Evolutionary conservation across 2,888 invertebrate species (phyloP), one percentile per base, ranked within the genome.

Genomic region (Cactoblastis cactorum): DNA sequence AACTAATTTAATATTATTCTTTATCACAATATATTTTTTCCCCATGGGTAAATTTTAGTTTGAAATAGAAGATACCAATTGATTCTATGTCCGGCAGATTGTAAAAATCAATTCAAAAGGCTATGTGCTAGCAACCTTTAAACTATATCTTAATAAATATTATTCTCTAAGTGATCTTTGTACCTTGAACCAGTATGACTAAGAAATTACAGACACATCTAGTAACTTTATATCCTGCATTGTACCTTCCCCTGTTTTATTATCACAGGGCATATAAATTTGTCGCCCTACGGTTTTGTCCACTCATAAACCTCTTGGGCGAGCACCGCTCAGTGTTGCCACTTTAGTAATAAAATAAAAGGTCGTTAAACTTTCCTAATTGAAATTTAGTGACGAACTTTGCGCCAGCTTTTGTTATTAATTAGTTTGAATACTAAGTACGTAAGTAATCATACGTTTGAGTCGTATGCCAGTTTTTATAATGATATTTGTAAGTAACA

Each of bases 321-420:
- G 28, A 43, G 15, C 56, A 51, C 59, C 58, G 60, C 59, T 62
- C 41, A 22, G 63, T 43, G 43, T 43, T 43, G 43, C 65, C 51
- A 53, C 54, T 55, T 70, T 67, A 66, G 64, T 63, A 57, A 58
- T 52, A 59, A 53, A 49, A 43, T 52, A 53, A 39, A 52, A 60
- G 67, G 67, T 76, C 71, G 67, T 75, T 73, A 70, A 63, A 57
- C 62, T 52, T 12, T 49, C 52, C 65, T 74, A 71, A 77, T 76
- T 73, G 69, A 68, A 71, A 74, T 74, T 72, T 74, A 72, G 73
- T 67, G 65, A 54, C 54, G 54, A 63, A 62, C 60, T 63, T 71
- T 68, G 65, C 47, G 38, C 22, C 22, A 14, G 14, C 9, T 33
- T 22, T 49, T 34, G 41, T 41, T 49, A 41, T 28, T 41, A 41